Percentiles rank a stretch among this genome's conserved stretches.
phyloP scores from a whole-genome alignment of 2,113 vertebrate genomes.

The Oophaga pumilio region DNA sequence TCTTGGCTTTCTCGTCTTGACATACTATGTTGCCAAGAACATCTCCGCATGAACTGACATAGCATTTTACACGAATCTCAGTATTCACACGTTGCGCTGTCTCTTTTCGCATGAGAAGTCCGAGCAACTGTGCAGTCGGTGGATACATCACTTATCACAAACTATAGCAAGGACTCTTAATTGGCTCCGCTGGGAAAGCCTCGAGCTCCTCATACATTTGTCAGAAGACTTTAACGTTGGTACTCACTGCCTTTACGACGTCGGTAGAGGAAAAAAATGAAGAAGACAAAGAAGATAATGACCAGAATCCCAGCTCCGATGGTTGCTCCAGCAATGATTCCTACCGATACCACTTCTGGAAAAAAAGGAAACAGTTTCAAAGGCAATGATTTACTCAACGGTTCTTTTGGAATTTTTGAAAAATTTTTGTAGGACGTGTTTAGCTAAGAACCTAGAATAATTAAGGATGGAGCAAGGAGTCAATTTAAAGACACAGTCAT shows the following conservation, averaged over 20 bases:
- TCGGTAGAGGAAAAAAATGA: conserved; percentile 89
- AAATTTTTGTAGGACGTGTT: background rate
- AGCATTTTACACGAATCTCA: background rate
- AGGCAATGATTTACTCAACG: background rate
- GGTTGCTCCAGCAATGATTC: conserved; percentile 84
- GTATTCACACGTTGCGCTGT: background rate
- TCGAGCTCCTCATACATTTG: background rate
- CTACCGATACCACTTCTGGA: conserved; percentile 85
- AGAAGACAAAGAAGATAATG: conserved; percentile 76
- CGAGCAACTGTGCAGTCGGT: background rate
- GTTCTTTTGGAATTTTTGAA: background rate
- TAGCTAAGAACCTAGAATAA: background rate
- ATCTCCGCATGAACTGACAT: background rate
- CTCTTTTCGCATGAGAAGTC: background rate
- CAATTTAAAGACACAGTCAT: too few species aligned
- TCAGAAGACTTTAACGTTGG: background rate
- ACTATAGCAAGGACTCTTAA: conserved; percentile 30
- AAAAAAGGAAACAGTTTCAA: background rate
- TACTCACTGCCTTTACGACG: conserved; percentile 97
- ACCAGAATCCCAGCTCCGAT: conserved; percentile 84
- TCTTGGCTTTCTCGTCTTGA: background rate
- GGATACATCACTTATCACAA: conserved; percentile 37
- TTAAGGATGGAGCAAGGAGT: too few species aligned
- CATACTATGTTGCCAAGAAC: background rate
- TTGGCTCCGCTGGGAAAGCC: conserved; percentile 29